Evolutionary conservation across 2,113 vertebrate genomes (phyloP).

Genomic region (Mustelus asterias): DNA sequence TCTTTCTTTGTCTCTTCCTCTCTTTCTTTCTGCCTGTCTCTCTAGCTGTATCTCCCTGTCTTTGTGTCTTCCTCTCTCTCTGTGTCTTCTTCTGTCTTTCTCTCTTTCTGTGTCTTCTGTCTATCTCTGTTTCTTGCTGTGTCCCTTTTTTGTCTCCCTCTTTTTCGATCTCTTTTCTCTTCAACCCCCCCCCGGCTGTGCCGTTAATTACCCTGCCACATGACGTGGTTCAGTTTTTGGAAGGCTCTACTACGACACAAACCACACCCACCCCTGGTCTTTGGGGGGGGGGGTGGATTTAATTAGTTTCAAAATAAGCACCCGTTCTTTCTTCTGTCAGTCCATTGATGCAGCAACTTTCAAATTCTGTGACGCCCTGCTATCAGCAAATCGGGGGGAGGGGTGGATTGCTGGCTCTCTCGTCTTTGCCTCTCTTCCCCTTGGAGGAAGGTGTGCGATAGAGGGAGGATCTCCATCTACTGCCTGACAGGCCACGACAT

Average conservation of each 20-base stretch:
- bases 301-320: conserved; percentile 39
- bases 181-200: background rate
- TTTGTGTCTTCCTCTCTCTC: background rate
- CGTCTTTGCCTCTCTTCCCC: conserved; percentile 43
- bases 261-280: background rate
- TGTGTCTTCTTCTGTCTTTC: too few species aligned
- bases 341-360: conserved; percentile 31
- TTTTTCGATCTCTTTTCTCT: background rate
- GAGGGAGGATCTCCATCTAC: background rate
- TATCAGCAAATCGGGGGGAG: conserved; percentile 33
- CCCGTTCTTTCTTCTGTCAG: conserved; percentile 31
- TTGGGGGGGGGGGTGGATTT: conserved; percentile 27
- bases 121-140: too few species aligned
- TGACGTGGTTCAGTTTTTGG: background rate
- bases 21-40: too few species aligned
- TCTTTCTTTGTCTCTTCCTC: too few species aligned
- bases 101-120: background rate
- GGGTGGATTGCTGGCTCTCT: conserved; percentile 17
- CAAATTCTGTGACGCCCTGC: conserved; percentile 7
- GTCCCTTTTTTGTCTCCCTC: too few species aligned
- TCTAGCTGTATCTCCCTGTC: too few species aligned
- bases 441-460: background rate
- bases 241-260: background rate
- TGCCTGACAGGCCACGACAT: background rate
- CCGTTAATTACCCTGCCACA: background rate